Evolutionary conservation across 2,113 vertebrate species (phyloP), one percentile per base, ranked within the genome.

Genomic region (Proterorhinus semilunaris): DNA sequence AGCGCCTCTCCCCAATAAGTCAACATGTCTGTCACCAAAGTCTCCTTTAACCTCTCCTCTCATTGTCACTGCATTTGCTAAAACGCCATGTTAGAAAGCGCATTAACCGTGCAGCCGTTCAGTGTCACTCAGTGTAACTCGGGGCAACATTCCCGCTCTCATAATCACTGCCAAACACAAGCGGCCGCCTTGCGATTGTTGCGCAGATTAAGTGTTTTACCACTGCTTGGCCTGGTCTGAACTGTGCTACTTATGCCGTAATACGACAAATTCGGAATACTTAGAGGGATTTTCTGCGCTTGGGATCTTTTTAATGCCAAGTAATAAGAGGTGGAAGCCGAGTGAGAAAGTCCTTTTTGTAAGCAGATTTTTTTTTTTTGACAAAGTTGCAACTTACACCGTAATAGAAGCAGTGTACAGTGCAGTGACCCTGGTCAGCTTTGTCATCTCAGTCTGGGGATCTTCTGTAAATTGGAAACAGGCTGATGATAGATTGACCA

Each of bases 141-240:
- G 51, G 45, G 12, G 9, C 65, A 36, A 13, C 53, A 64, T 49
- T 71, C 73, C 59, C 10, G 7, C 62, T 71, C 54, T 62, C 71
- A 12, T 76, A 79, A 79, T 82, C 75, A 52, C 70, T 72, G 79
- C 78, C 72, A 76, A 76, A 75, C 9, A 68, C 66, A 36, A 73
- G 61, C n/a, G 55, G 44, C 8, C 21, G 54, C n/a, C 0, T 10
- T 16, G 71, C 57, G 76, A 81, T 81, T 66, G 68, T 66, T 15
- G 45, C 42, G 6, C 70, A 72, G 76, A 82, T 79, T 68, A 79
- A 21, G 46, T 67, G 10, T 47, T 48, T 76, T 54, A 68, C 55
- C 45, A 15, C 67, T 27, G 21, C 17, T 66, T 70, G 69, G 65
- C 49, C 0, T 53, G 51, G 27, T 66, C 54, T 66, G 13, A 42